Base-by-base conservation (phyloP, 2,888 invertebrate species). In the Cephalotes varians region DNA sequence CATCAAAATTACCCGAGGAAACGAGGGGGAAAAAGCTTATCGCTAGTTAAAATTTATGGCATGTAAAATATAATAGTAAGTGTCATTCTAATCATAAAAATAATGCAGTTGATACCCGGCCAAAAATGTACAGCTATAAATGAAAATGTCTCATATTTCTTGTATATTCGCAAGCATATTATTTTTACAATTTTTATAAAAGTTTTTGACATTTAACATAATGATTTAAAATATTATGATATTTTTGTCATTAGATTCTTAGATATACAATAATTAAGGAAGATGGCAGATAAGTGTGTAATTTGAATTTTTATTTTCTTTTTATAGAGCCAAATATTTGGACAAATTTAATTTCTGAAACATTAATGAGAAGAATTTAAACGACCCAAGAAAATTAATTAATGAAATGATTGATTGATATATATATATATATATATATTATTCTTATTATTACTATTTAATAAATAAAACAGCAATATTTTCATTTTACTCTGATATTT, bases 1-100 rank as follows among this genome's bases (percentile, higher is more conserved):
- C 80, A 58, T 65, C 82, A 54, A 84, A 88, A 88, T 88, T 88
- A 85, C 82, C 58, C 65, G 62, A 62, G 37, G 67, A 82, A 60
- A 47, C 44, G 74, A 79, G 44, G 25, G 44, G 21, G 15, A 47
- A 56, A 71, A 44, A 37, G n/a, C 31, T 56, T 28, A 67, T 12
- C 12, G 71, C 12, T 56, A 71, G 37, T 76, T 76, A 49, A 65
- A 58, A 56, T 71, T 56, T 44, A 21, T 40, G 40, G 15, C 40
- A 67, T 51, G 28, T 44, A 31, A 31, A 34, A 71, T 31, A 56
- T 25, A 12, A 40, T 56, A 34, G 2, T 44, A 54, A 37, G 15
- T 51, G 65, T 65, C n/a, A 5, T 51, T 4, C 28, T 1, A 28
- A 51, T 40, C 37, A n/a, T 67, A 40, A 76, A 74, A 64, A 64